A percentile compares a stretch with the other conserved stretches of the same genome.
These are phyloP conservation scores for Electrophaes corylata DNA, from an alignment of 2,888 invertebrate species.

Conservation along the genomic window DNA sequence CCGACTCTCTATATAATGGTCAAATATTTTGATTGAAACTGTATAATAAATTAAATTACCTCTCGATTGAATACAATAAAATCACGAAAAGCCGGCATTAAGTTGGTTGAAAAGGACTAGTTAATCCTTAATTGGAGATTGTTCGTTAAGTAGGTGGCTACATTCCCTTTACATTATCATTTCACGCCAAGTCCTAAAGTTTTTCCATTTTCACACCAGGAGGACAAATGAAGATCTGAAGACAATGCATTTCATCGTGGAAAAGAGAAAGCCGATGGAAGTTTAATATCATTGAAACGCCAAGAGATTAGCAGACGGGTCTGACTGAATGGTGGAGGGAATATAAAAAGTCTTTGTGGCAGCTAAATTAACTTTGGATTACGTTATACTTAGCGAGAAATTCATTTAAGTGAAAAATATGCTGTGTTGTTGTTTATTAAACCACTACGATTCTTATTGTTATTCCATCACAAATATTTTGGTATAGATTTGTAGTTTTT, in stretches of 20 bases:
- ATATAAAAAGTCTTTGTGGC: conserved; percentile 32
- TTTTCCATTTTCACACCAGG: conserved; percentile 14
- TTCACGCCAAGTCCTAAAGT: conserved; percentile 7
- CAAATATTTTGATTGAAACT: too few species aligned
- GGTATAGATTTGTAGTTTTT: not conserved
- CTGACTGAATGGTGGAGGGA: conserved; percentile 29
- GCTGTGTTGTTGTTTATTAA: conserved; percentile 5
- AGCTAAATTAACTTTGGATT: conserved; percentile 36
- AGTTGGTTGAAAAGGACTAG: not conserved
- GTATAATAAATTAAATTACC: not conserved
- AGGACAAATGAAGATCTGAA: conserved; percentile 22
- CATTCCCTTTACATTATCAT: conserved; percentile 1
- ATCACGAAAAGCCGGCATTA: not conserved
- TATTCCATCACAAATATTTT: not conserved
- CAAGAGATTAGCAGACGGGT: conserved; percentile 30
- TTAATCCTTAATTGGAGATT: conserved; percentile 4
- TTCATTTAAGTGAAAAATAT: conserved; percentile 14
- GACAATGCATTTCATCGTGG: conserved; percentile 30
- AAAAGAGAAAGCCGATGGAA: conserved; percentile 27
- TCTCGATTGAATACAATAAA: not conserved
- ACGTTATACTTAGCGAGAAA: conserved; percentile 13
- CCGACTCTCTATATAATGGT: too few species aligned
- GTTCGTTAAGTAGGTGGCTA: conserved; percentile 3
- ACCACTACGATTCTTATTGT: not conserved
- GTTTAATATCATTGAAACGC: conserved; percentile 34